Base-by-base conservation (phyloP, 2,797 vertebrate genomes). In the Leptoclinus maculatus region DNA sequence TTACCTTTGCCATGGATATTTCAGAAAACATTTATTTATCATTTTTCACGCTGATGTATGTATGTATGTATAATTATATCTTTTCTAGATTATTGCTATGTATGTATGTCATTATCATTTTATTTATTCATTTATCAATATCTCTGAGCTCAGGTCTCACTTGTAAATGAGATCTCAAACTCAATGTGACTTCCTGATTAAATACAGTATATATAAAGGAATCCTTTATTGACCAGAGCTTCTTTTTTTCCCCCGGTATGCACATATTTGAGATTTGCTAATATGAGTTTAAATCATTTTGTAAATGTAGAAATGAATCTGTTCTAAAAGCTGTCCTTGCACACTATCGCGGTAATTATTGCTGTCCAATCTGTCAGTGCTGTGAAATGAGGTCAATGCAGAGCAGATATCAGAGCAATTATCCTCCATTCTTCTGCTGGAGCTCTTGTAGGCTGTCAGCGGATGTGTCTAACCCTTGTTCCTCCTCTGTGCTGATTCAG, bases 401-500 rank as follows among this genome's bases (percentile, higher is more conserved):
- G 45, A 63, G 29, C 59, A 66, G n/a, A 66, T 34, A 57, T 64
- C 25, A 27, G 25, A 67, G 47, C 51, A 43, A 14, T 75, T 67
- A 29, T 67, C n/a, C 11, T 66, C 25, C 16, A 3, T 21, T 43
- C 38, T 39, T 32, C 0, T 57, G 2, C 27, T 60, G 7, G 14
- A 16, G 23, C 38, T 74, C 47, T 19, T 21, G 54, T 38, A n/a
- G 38, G 6, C 62, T 53, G 32, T 80, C 58, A 53, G 53, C 21
- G 14, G 14, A 34, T 3, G 16, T 11, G 19, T 58, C 71, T 77
- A 53, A 43, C 67, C 54, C 23, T 14, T 54, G 17, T 67, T 76
- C 38, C 53, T 36, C 8, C 8, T 41, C 34, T 80, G 21, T 64
- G 25, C 47, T 21, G 12, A 70, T 25, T 25, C 89, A 99, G 98